Conservation (phyloP, 2,113 vertebrate genomes). For the Quiscalus mexicanus region DNA sequence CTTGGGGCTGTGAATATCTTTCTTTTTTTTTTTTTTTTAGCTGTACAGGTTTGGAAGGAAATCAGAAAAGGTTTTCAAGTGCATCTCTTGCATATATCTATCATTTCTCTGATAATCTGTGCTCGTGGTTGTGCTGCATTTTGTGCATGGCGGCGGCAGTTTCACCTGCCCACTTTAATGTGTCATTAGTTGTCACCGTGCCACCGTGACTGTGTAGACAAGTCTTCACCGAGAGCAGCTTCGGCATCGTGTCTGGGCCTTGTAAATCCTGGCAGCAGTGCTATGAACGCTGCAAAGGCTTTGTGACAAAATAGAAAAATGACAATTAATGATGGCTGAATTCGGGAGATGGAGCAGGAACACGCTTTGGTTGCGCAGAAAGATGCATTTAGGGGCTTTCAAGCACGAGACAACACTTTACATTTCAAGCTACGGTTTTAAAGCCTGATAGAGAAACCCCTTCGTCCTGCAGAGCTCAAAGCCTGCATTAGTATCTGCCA, state of each 20-base stretch:
- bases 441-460: not conserved
- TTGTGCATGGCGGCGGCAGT: not conserved
- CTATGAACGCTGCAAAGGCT: accelerated
- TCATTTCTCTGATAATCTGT: not conserved
- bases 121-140: not conserved
- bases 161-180: slow-evolving; percentile 19
- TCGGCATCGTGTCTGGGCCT: not conserved
- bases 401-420: not conserved
- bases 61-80: not conserved
- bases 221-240: not conserved
- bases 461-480: not conserved
- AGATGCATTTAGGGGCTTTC: not conserved
- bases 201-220: not conserved
- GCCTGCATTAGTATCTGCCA: not conserved
- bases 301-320: not conserved
- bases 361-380: accelerated
- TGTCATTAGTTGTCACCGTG: not conserved
- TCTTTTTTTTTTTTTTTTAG: not conserved
- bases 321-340: not conserved
- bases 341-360: not conserved
- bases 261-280: not conserved
- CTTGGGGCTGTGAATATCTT: not conserved
- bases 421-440: not conserved
- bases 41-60: not conserved
- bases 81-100: accelerated